Evolutionary conservation across 2,888 invertebrate species (phyloP).

Genomic region (Orchestes rusci): DNA sequence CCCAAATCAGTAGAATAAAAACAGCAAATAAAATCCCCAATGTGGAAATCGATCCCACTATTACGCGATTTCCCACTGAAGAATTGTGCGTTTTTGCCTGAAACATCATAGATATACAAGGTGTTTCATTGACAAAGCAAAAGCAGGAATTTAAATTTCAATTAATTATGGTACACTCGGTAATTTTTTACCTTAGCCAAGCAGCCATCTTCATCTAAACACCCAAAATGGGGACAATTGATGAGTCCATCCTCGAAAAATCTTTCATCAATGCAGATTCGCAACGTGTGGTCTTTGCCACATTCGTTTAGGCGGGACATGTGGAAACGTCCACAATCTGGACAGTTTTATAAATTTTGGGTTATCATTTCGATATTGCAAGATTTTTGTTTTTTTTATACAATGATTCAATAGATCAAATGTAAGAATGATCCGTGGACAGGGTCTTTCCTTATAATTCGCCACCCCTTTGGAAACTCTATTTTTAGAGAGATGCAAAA

Average conservation of each 20-base stretch:
- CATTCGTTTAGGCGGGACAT: constrained; percentile 4
- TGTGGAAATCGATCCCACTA: constrained; percentile 46
- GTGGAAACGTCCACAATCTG: background rate
- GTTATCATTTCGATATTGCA: background rate
- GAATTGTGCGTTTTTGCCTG: constrained; percentile 2
- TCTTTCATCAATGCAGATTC: constrained; percentile 40
- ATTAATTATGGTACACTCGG: no score
- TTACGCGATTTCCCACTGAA: constrained; percentile 39
- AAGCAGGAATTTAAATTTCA: no score
- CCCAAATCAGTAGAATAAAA: constrained; percentile 46
- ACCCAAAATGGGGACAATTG: constrained; percentile 42
- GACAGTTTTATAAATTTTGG: background rate
- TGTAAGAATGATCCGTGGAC: no score
- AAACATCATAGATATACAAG: background rate
- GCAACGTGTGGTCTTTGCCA: background rate
- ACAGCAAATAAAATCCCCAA: constrained; percentile 45
- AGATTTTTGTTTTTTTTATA: no score
- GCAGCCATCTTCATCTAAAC: constrained; percentile 43
- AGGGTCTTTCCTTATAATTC: no score
- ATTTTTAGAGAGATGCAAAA: no score
- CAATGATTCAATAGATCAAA: no score
- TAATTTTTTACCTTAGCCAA: no score
- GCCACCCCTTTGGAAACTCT: no score
- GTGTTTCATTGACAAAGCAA: no score
- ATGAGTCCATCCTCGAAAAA: constrained; percentile 42